Conservation (phyloP, 2,888 invertebrate genomes). For the Caenorhabditis auriculariae region DNA sequence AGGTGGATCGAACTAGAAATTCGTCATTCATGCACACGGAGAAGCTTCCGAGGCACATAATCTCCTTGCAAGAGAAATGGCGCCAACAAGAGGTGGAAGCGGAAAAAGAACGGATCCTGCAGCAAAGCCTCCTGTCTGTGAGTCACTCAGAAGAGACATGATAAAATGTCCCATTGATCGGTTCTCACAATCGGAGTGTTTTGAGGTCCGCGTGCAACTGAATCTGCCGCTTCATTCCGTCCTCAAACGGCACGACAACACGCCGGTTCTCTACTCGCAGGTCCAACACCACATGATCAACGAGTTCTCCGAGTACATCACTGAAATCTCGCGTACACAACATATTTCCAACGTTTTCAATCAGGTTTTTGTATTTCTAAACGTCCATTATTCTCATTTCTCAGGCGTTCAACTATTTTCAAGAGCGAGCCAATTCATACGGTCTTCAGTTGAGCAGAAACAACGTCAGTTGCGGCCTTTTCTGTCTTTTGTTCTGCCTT, state of each 20-base stretch:
- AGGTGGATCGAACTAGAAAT: slow-evolving; percentile 60
- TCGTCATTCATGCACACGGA: slow-evolving; percentile 71
- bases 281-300: slow-evolving; percentile 15
- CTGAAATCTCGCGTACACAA: slow-evolving; percentile 19
- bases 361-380: not conserved
- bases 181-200: no score
- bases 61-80: slow-evolving; percentile 72
- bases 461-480: no score
- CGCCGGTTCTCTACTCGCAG: slow-evolving; percentile 1
- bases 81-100: slow-evolving; percentile 72
- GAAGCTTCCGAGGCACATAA: slow-evolving; percentile 79
- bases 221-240: slow-evolving; percentile 22
- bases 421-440: slow-evolving; percentile 16
- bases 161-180: no score
- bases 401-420: slow-evolving; percentile 21
- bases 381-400: no score
- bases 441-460: no score
- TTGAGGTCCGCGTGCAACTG: slow-evolving; percentile 15
- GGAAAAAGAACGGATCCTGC: slow-evolving; percentile 21
- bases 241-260: slow-evolving; percentile 1
- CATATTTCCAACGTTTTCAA: slow-evolving; percentile 11
- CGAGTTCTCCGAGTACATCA: slow-evolving; percentile 21
- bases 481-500: no score
- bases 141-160: slow-evolving; percentile 11
- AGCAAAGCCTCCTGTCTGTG: slow-evolving; percentile 23